These are phyloP conservation scores for Nicator chloris DNA, from an alignment of 2,113 vertebrate species.

Conservation along the genomic window DNA sequence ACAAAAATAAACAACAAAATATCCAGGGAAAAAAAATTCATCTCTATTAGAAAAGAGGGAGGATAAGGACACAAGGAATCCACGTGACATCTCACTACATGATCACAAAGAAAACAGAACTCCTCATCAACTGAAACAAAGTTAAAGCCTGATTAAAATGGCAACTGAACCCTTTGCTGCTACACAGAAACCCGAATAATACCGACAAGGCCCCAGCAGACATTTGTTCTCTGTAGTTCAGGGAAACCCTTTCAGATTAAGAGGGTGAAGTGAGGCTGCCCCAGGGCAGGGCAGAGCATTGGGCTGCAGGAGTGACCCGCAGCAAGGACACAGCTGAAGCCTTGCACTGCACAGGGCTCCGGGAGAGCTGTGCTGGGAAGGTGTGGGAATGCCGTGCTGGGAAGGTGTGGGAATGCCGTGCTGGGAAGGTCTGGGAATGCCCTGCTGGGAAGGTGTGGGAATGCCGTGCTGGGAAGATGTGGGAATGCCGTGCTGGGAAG, in stretches of 20 bases:
- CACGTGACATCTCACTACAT: not conserved
- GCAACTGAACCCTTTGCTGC: not conserved
- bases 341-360: not conserved
- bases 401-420: too few species aligned
- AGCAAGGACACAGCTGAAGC: not conserved
- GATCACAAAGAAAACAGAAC: not conserved
- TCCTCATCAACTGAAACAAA: not conserved
- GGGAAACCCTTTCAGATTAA: not conserved
- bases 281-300: rapidly evolving
- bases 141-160: not conserved
- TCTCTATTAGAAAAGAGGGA: not conserved
- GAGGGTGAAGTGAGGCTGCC: not conserved
- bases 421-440: too few species aligned
- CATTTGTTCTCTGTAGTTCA: not conserved
- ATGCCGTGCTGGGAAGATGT: not conserved
- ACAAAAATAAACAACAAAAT: not conserved
- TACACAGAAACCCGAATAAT: not conserved
- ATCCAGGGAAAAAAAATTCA: not conserved
- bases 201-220: not conserved
- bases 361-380: not conserved
- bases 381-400: too few species aligned
- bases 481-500: too few species aligned
- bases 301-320: not conserved
- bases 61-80: not conserved
- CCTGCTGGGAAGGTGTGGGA: too few species aligned